A percentile compares a stretch with the other conserved stretches of the same genome.
Evolutionary conservation across 92 coral and sea anemone genomes (phyloP).

Genomic region (Nematostella vectensis): DNA sequence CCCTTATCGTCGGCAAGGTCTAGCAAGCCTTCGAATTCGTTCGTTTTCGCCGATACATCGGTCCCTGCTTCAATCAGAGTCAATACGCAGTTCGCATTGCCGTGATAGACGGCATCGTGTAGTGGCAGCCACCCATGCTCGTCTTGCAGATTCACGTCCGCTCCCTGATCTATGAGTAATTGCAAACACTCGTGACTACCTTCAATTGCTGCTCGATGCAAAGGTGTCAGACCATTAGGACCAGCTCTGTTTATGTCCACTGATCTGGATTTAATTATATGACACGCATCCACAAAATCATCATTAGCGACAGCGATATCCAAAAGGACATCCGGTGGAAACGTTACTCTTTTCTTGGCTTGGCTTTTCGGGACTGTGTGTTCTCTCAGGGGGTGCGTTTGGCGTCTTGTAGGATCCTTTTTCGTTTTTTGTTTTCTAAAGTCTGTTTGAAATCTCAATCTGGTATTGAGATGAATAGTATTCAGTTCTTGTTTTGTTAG

Average conservation of each 20-base stretch:
- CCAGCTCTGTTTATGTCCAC: conserved; percentile 68
- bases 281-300: conserved; percentile 79
- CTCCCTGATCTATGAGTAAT: conserved; percentile 77
- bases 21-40: conserved; percentile 39
- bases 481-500: conserved; percentile 39
- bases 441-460: neutral
- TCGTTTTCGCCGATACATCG: conserved; percentile 42
- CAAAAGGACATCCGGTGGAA: conserved; percentile 49
- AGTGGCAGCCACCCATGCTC: conserved; percentile 65
- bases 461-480: conserved; percentile 7
- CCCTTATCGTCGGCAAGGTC: conserved; percentile 58
- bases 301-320: conserved; percentile 54
- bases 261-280: conserved; percentile 61
- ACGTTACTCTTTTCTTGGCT: conserved; percentile 38
- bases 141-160: conserved; percentile 54
- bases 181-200: conserved; percentile 88
- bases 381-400: conserved; percentile 17
- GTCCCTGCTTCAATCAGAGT: conserved; percentile 82
- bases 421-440: neutral
- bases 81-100: conserved; percentile 58
- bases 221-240: conserved; percentile 64
- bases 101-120: conserved; percentile 88
- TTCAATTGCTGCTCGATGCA: conserved; percentile 84
- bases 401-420: conserved; percentile 3
- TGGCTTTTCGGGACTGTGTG: conserved; percentile 3